phyloP scores from a whole-genome alignment of 2,797 vertebrate species.

The Hypotaenidia okinawae region DNA sequence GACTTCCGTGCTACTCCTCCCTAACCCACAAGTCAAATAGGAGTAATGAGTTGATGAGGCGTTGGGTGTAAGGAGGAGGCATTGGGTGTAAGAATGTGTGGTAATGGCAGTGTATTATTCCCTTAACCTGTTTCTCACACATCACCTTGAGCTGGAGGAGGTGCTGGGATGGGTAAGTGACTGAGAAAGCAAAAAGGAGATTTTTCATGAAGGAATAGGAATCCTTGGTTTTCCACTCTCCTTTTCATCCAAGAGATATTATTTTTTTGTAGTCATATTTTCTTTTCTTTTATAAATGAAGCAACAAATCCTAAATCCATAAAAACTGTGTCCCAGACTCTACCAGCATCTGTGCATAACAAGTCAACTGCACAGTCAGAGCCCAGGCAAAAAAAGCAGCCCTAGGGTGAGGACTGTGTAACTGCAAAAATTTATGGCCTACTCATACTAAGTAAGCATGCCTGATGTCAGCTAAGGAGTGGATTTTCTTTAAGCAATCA shows the following conservation, averaged over 20 bases:
- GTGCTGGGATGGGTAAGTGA: neutral
- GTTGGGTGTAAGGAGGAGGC: neutral
- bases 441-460: neutral
- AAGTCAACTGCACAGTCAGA: neutral
- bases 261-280: neutral
- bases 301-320: neutral
- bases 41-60: neutral
- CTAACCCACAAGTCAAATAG: neutral
- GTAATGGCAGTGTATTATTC: neutral
- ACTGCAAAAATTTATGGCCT: neutral
- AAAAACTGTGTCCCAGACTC: neutral
- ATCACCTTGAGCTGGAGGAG: neutral
- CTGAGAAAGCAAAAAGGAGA: neutral
- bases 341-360: neutral
- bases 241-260: neutral
- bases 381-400: neutral
- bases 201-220: neutral
- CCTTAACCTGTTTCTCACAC: neutral
- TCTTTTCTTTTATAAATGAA: neutral
- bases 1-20: neutral
- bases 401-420: neutral
- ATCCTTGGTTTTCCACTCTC: rapidly evolving
- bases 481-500: neutral
- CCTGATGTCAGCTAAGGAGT: neutral
- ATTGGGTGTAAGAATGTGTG: neutral